A percentile compares a stretch with the other conserved stretches of the same genome.
These are phyloP conservation scores for Corythornis madagascariensis DNA, from an alignment of 2,113 vertebrate genomes.

Conservation along the genomic window DNA sequence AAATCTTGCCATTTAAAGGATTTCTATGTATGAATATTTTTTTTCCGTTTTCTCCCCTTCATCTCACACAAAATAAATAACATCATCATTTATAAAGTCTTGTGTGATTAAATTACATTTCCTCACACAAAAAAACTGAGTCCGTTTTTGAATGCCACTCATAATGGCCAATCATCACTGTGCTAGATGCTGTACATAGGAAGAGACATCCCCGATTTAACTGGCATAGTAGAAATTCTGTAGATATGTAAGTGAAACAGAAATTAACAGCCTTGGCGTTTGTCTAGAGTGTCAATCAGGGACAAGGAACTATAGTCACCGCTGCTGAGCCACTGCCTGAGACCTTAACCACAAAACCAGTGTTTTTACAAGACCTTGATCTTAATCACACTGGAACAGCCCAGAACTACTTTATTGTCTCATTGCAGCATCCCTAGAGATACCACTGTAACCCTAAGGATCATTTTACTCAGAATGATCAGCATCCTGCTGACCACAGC, in stretches of 20 bases:
- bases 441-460: neutral
- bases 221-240: neutral
- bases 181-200: neutral
- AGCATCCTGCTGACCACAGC: neutral
- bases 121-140: neutral
- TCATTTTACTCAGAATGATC: neutral
- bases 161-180: neutral
- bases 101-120: neutral
- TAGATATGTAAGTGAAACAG: neutral
- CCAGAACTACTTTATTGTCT: neutral
- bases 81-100: neutral
- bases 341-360: neutral
- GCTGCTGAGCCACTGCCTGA: neutral
- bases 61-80: neutral
- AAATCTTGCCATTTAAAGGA: neutral
- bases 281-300: neutral
- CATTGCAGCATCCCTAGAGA: neutral
- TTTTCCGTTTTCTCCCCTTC: neutral
- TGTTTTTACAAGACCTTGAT: neutral
- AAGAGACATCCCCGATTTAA: neutral
- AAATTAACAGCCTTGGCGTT: neutral
- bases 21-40: neutral
- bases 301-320: neutral
- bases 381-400: neutral
- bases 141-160: neutral